phyloP scores from a whole-genome alignment of 2,113 vertebrate species.

The Xiphophorus maculatus region DNA sequence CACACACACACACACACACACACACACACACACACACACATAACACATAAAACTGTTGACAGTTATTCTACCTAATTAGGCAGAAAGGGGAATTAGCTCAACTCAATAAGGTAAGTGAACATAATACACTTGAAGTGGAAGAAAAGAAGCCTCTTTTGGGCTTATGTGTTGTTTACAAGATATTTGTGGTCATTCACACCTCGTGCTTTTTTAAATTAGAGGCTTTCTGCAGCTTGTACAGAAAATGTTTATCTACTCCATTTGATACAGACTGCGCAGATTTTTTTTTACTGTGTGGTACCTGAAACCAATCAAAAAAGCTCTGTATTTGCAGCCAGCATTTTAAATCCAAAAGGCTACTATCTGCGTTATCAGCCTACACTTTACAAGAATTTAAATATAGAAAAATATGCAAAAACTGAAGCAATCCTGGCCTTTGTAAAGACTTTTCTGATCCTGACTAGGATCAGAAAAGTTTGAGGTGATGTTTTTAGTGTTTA shows the following conservation, averaged over 20 bases:
- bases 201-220: neutral
- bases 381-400: neutral
- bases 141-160: neutral
- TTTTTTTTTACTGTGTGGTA: neutral
- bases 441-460: no score
- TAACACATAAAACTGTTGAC: constrained; percentile 1
- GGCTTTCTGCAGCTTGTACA: constrained; percentile 1
- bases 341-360: neutral
- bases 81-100: neutral
- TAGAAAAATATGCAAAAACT: no score
- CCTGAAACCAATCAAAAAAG: neutral
- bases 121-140: neutral
- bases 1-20: neutral
- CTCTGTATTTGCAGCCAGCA: neutral
- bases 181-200: neutral
- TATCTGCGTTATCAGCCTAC: neutral
- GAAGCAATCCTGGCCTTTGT: neutral
- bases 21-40: neutral
- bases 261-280: neutral
- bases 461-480: no score
- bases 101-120: neutral
- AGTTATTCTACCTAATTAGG: constrained; percentile 32
- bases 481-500: neutral
- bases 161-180: neutral
- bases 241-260: neutral